Evolutionary conservation across 2,113 vertebrate species (phyloP), one percentile per base, ranked within the genome.

Genomic region (Carassius auratus): DNA sequence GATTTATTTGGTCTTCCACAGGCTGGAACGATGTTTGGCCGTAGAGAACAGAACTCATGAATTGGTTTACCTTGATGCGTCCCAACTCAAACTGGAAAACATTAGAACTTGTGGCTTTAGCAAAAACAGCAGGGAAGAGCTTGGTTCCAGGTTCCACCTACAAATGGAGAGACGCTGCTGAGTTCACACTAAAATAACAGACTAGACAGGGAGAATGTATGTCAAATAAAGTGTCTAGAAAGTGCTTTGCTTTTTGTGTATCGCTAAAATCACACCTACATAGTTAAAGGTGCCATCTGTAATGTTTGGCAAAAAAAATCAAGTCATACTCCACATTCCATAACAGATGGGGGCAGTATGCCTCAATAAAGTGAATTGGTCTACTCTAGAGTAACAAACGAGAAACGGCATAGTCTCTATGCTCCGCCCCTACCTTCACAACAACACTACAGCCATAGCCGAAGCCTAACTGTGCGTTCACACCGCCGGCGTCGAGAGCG

Each of bases 51-150:
- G 0, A 71, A 80, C n/a, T 19, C 23, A 42, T 77, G 12, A 15
- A 66, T 0, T 55, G 12, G 81, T 84, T 93, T 94, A 99, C 98
- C 96, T 98, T 98, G 85, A 97, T 94, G 85, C 93, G 89, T 89
- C 97, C 97, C 86, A 99, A 82, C 86, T 99, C 96, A 94, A 99
- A 98, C 90, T 98, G 97, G 90, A 99, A 99, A 92, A 98, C 94
- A 87, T 94, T 96, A 52, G 93, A 95, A 83, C 95, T 96, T 71
- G 97, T 99, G 84, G 97, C 96, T 92, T 97, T 97, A 87, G 97
- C 96, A 92, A 99, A 99, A 57, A 98, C 97, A 42, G 98, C 98
- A 87, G 98, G 97, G 92, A 97, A 99, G 78, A 99, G 92, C 91
- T 96, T 98, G 21, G 97, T 97, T 81, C 95, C 95, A 3, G 97